These are phyloP conservation scores for Sciurus carolinensis DNA, from an alignment of 2,797 vertebrate species.

Conservation along the genomic window DNA sequence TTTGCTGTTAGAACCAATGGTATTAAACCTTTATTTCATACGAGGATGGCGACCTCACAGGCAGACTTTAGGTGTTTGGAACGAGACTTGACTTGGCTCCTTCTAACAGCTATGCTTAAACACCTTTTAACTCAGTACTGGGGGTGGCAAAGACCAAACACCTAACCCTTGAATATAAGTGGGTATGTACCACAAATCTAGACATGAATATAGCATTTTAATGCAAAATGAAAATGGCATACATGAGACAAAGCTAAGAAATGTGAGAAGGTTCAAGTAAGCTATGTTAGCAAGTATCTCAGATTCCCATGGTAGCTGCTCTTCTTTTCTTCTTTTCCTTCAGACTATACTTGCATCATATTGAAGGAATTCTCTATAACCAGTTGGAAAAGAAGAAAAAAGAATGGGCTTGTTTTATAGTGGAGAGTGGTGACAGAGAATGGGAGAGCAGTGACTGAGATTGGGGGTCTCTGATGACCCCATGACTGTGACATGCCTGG, in stretches of 20 bases:
- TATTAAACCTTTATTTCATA: neutral
- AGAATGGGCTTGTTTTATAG: neutral
- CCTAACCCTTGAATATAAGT: neutral
- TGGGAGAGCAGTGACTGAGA: no score
- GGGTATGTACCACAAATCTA: neutral
- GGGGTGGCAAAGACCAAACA: conserved; percentile 12
- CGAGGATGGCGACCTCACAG: neutral
- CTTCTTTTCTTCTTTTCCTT: neutral
- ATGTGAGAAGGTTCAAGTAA: neutral
- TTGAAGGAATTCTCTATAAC: neutral
- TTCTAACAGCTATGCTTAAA: conserved; percentile 10
- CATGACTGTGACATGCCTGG: no score
- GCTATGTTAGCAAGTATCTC: neutral
- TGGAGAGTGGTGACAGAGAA: no score
- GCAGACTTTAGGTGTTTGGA: neutral
- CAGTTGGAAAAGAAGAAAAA: neutral
- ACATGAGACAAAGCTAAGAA: neutral
- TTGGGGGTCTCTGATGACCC: no score
- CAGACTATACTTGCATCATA: neutral
- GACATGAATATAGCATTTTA: neutral
- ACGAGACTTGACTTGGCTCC: neutral
- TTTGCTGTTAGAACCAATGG: neutral
- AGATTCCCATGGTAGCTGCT: neutral
- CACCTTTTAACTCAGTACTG: neutral
- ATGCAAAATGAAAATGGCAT: neutral